These are phyloP conservation scores for Thunnus thynnus DNA, from an alignment of 2,113 vertebrate species.

Conservation along the genomic window DNA sequence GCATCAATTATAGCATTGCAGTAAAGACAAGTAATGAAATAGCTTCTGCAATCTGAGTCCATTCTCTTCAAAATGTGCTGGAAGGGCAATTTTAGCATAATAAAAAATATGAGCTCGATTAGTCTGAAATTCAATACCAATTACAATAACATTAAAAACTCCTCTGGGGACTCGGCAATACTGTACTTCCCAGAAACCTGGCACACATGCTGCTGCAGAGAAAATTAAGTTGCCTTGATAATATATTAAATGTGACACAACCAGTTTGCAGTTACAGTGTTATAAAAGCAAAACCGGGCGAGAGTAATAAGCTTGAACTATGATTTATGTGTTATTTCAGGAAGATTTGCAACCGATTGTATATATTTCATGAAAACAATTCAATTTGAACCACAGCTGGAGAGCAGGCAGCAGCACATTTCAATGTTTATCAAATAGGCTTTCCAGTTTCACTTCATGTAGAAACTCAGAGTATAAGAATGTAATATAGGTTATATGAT, in stretches of 20 bases:
- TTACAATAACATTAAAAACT: conserved; percentile 66
- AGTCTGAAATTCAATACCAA: conserved; percentile 71
- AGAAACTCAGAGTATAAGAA: conserved; percentile 33
- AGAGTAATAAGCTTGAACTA: conserved; percentile 35
- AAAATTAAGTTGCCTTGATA: conserved; percentile 45
- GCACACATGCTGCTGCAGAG: conserved; percentile 43
- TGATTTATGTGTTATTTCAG: conserved; percentile 44
- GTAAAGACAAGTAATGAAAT: conserved; percentile 58
- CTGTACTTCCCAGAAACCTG: conserved; percentile 45
- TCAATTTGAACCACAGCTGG: background rate
- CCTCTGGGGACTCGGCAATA: conserved; percentile 30
- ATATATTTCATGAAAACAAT: conserved; percentile 46
- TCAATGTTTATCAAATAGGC: conserved; percentile 15
- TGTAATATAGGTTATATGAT: conserved; percentile 9
- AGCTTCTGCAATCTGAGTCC: conserved; percentile 38
- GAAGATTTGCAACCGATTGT: conserved; percentile 28
- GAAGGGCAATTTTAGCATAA: conserved; percentile 61
- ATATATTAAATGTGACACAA: conserved; percentile 37
- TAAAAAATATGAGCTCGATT: conserved; percentile 68
- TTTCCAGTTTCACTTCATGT: conserved; percentile 26
- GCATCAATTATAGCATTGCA: conserved; percentile 40
- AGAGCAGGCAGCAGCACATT: conserved; percentile 21
- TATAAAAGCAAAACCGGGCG: conserved; percentile 23
- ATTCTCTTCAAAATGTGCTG: conserved; percentile 65
- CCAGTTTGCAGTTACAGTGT: conserved; percentile 26